Conservation (phyloP, 2,888 invertebrate genomes). For the Ichneumoninae sp. region DNA sequence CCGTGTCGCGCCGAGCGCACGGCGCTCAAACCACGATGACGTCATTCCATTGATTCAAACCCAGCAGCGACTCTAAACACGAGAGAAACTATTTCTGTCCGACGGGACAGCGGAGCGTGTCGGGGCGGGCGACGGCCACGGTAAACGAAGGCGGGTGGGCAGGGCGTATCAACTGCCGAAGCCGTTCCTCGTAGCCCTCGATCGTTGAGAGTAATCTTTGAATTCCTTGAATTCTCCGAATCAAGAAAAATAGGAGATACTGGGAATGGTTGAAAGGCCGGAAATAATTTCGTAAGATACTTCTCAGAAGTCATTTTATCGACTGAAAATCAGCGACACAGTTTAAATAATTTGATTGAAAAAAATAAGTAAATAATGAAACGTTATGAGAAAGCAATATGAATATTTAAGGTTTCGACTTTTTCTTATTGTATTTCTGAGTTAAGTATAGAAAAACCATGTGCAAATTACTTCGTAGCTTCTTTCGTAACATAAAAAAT, state of each 20-base stretch:
- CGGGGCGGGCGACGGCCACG: slow-evolving; percentile 16
- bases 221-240: background rate
- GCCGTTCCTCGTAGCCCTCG: background rate
- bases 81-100: slow-evolving; percentile 64
- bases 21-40: slow-evolving; percentile 55
- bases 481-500: too few species aligned
- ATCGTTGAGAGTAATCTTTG: background rate
- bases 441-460: too few species aligned
- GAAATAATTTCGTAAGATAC: background rate
- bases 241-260: background rate
- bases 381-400: too few species aligned
- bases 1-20: slow-evolving; percentile 35
- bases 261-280: background rate
- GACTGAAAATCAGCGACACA: too few species aligned
- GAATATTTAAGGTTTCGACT: too few species aligned
- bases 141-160: slow-evolving; percentile 26
- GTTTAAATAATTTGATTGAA: too few species aligned
- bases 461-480: too few species aligned
- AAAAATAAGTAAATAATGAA: too few species aligned
- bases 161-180: background rate
- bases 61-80: slow-evolving; percentile 47
- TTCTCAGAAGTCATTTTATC: background rate
- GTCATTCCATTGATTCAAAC: slow-evolving; percentile 67
- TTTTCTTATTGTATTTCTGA: too few species aligned
- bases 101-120: slow-evolving; percentile 43